A percentile compares a stretch with the other conserved stretches of the same genome.
Conservation (phyloP, 1,140 invertebrate genomes). For the Mesaphorura yosii region DNA sequence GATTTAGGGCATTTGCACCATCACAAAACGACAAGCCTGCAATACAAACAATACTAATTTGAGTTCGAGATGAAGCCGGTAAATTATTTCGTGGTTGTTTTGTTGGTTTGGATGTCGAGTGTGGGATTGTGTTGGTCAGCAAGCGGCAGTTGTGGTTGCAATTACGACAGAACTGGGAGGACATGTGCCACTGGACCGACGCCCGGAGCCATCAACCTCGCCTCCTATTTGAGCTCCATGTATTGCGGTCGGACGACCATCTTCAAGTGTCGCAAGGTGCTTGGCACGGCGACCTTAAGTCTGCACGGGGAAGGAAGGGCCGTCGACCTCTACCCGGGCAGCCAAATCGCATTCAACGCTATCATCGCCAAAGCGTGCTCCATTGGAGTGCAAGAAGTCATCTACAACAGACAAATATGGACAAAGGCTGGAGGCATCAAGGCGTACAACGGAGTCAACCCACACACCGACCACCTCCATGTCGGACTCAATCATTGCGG, state of each 20-base stretch:
- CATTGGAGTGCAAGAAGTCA: not conserved
- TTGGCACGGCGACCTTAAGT: not conserved
- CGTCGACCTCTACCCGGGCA: not conserved
- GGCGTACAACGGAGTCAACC: not conserved
- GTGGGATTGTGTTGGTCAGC: no score
- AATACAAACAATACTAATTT: no score
- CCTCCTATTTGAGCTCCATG: not conserved
- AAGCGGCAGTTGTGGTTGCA: not conserved
- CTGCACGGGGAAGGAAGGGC: not conserved
- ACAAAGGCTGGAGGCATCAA: not conserved
- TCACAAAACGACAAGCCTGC: no score
- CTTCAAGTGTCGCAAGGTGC: not conserved
- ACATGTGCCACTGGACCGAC: not conserved
- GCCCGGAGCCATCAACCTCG: not conserved
- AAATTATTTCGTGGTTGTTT: no score
- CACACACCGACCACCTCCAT: not conserved
- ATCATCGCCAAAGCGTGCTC: not conserved
- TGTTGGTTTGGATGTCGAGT: no score
- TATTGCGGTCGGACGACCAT: not conserved
- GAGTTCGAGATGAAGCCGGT: no score
- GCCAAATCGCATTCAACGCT: not conserved
- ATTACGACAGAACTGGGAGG: not conserved
- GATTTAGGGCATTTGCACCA: no score
- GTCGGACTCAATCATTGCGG: not conserved
- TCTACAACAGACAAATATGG: not conserved